Base-by-base conservation (phyloP, 2,888 invertebrate genomes). In the Orthonychiurus folsomi region DNA sequence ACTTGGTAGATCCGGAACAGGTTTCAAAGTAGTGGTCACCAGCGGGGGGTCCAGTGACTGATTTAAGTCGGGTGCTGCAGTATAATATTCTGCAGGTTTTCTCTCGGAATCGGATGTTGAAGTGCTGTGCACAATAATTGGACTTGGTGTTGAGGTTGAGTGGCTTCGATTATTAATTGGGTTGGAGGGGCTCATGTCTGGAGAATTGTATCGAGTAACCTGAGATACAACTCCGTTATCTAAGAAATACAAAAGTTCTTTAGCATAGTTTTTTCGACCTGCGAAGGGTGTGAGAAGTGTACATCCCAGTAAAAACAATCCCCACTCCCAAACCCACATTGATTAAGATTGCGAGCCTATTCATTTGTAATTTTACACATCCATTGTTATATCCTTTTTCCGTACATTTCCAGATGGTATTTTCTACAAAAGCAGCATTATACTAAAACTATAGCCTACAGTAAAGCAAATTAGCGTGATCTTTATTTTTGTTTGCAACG, bases 1-100 rank as follows among this genome's bases (percentile, higher is more conserved):
- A 60, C 70, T 68, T 50, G 73, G 73, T 50, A 73, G 62, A 62
- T 73, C 73, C 26, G 66, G 72, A 59, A 68, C 62, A 2, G 71
- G 70, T 56, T 71, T 72, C 3, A 66, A 53, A n/a, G 72, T 70
- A 20, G 70, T 70, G 5, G 68, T 69, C 15, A 62, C 64, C 3
- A 63, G 62, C 5, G 65, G 53, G 5, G 63, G 62, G n/a, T 52
- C 21, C 52, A 52, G n/a, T n/a, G 24, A 20, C 20, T 9, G 24
- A 23, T 52, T 52, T 37, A 37, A 15, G 9, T 37, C 37, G 15
- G 37, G 37, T 37, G 9, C 9, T 15, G 15, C 37, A 37, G 37
- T 9, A 37, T 37, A 37, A 37, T 9, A 37, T 37, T 9, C 9
- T 37, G 37, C 9, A 5, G 37, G 15, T 37, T 37, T 37, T 37